Evolutionary conservation across 1,140 invertebrate genomes (phyloP), one percentile per base, ranked within the genome.

Genomic region (Notospermus geniculatus): DNA sequence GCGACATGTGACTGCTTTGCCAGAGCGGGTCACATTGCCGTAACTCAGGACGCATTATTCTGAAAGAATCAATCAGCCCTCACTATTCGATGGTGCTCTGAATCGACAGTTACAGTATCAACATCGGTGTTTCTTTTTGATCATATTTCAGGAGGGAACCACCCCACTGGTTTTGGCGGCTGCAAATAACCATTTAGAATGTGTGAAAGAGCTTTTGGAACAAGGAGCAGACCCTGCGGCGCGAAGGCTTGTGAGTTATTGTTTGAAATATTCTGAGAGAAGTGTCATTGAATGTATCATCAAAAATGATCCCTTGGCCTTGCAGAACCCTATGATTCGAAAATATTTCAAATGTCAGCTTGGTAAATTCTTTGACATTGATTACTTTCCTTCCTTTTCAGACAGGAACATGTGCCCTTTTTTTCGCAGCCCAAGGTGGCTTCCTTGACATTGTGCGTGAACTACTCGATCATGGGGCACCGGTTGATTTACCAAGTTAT

Each of bases 351-450:
- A 29, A 39, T 57, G 2, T 57, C 25, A n/a, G n/a, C n/a, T n/a
- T n/a, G n/a, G n/a, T n/a, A n/a, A n/a, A n/a, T 43, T 43, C 32
- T 17, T 57, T 43, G 23, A 43, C 15, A 19, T 4, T 55, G 25
- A 55, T 1, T 39, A n/a, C 50, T 29, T 29, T 52, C 56, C 39
- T 64, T 65, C 59, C 57, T 45, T 69, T 72, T 58, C 72, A 94
- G 91, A 94, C 92, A 52, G 92, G 92, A 67, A 94, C 93, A 30
- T 92, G 90, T 59, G 88, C 92, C 2, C 80, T 96, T 64, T 95
- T 95, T 83, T 95, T 95, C 80, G 91, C 92, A 52, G 88, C 92
- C 9, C 93, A 96, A 81, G 90, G 89, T 63, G 93, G 92, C 2
- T 93, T 88, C 80, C 80, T 91, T 61, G 91, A 95, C 71, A 88